Percentiles rank a stretch among this genome's conserved stretches.
Conservation (phyloP, 2,888 invertebrate genomes). For the Drosophila atripex region DNA sequence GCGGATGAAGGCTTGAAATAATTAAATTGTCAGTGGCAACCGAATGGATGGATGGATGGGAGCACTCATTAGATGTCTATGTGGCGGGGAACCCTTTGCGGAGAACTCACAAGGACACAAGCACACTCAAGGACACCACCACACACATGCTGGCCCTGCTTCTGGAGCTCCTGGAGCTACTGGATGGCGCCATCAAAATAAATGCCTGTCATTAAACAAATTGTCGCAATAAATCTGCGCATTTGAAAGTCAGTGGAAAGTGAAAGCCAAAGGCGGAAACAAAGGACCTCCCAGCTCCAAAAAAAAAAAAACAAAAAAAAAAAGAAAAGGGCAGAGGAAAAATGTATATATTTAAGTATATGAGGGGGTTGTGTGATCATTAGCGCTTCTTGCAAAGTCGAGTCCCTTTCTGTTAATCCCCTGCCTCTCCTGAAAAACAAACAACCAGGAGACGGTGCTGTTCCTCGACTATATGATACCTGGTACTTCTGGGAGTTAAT, state of each 20-base stretch:
- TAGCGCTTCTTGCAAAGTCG: constrained; percentile 51
- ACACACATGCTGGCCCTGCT: constrained; percentile 20
- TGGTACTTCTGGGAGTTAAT: constrained; percentile 10
- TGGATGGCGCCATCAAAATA: constrained; percentile 71
- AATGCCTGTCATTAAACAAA: constrained; percentile 80
- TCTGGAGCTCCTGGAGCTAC: constrained; percentile 4
- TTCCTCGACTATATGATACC: neutral
- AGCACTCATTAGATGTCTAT: constrained; percentile 61
- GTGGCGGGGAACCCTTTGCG: constrained; percentile 61
- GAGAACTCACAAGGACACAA: constrained; percentile 7
- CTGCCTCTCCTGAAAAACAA: neutral
- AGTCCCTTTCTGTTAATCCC: constrained; percentile 64
- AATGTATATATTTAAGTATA: constrained; percentile 1
- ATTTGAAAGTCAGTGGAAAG: constrained; percentile 75
- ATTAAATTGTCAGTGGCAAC: constrained; percentile 76
- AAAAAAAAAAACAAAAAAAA: constrained; percentile 9
- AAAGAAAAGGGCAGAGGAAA: neutral
- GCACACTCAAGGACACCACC: constrained; percentile 16
- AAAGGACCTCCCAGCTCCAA: constrained; percentile 11
- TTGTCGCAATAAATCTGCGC: constrained; percentile 80
- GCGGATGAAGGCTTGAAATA: constrained; percentile 65
- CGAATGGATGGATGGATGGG: constrained; percentile 17
- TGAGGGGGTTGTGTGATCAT: constrained; percentile 50
- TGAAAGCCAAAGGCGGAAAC: constrained; percentile 51
- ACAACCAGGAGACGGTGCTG: neutral